Evolutionary conservation across 2,113 vertebrate genomes (phyloP).

Genomic region (Tyrannus savana): DNA sequence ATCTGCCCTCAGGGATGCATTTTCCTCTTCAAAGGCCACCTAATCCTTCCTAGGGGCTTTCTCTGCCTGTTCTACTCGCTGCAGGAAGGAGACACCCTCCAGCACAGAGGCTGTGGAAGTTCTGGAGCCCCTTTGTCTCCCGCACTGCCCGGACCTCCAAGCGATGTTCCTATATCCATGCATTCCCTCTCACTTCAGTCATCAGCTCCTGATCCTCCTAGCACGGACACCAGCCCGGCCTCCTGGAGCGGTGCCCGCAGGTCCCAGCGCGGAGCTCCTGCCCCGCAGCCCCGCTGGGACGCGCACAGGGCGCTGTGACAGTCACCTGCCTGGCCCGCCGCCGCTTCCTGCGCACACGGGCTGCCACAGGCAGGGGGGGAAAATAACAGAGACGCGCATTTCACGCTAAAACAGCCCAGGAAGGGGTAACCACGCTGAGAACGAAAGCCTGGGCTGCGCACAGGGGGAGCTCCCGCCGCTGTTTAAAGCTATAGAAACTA

Average conservation of each 20-base stretch:
- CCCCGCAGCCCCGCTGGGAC: background rate
- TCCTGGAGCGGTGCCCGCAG: background rate
- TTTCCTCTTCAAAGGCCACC: background rate
- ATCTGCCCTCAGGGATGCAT: background rate
- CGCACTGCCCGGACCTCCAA: accelerated
- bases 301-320: background rate
- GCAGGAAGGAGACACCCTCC: background rate
- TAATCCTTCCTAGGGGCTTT: background rate
- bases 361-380: accelerated
- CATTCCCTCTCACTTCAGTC: too few relatives aligned
- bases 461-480: background rate
- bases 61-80: background rate
- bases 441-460: background rate
- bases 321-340: background rate
- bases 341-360: background rate
- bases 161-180: accelerated
- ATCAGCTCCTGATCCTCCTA: accelerated
- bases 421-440: too few relatives aligned
- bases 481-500: background rate
- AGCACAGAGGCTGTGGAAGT: background rate
- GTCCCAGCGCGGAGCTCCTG: background rate
- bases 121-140: background rate
- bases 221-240: accelerated
- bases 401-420: background rate
- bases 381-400: accelerated